Evolutionary conservation across 2,113 vertebrate species (phyloP).

Genomic region (Enhydra lutris): DNA sequence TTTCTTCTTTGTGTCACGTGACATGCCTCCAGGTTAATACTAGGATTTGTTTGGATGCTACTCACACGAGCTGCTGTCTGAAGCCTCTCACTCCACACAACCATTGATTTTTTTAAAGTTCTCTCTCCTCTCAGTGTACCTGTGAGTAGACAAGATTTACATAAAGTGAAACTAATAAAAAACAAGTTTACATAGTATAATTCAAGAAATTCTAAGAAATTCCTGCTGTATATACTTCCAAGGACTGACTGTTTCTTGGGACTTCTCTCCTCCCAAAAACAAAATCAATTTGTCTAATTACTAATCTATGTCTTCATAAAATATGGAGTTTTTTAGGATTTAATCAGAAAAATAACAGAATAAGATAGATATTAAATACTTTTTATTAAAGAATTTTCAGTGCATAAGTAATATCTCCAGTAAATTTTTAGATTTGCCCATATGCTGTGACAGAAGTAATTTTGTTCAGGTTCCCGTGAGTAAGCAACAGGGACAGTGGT

Average conservation of each 20-base stretch:
- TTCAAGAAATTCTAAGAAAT: background rate
- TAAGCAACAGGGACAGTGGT: background rate
- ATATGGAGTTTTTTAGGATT: background rate
- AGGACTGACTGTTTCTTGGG: background rate
- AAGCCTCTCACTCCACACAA: background rate
- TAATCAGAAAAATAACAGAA: background rate
- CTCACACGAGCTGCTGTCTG: background rate
- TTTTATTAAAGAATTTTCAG: background rate
- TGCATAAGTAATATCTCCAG: background rate
- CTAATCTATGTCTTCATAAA: background rate
- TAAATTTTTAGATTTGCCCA: background rate
- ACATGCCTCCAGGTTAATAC: background rate
- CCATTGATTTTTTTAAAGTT: background rate
- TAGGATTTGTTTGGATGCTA: background rate
- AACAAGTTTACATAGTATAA: background rate
- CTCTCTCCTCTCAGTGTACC: background rate
- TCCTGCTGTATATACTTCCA: background rate
- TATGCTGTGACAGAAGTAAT: background rate
- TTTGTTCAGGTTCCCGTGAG: background rate
- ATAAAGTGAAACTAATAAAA: too few species aligned
- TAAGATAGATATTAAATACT: background rate
- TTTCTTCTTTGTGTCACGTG: background rate
- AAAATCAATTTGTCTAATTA: background rate
- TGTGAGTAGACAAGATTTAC: background rate
- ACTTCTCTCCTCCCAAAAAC: too few species aligned